Evolutionary conservation across 2,113 vertebrate genomes (phyloP).

Genomic region (Erinaceus europaeus): DNA sequence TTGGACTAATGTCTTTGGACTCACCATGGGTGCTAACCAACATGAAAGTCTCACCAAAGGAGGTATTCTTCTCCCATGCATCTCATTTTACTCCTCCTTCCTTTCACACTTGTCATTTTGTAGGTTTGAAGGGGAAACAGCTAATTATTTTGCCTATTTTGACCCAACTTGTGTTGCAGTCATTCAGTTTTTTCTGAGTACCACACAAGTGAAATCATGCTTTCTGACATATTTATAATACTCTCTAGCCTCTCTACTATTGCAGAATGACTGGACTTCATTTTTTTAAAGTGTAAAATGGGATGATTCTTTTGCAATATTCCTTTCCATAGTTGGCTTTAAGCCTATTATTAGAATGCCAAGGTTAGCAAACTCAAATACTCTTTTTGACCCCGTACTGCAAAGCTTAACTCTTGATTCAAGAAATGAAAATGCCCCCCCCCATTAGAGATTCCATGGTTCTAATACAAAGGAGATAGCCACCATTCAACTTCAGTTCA

Average conservation of each 20-base stretch:
- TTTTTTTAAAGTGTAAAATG: background rate
- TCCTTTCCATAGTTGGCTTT: background rate
- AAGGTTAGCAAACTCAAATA: background rate
- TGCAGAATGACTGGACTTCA: too few relatives aligned
- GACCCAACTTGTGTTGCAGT: background rate
- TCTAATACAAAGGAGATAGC: background rate
- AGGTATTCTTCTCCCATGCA: background rate
- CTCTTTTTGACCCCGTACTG: too few relatives aligned
- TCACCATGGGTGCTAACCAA: fast-evolving
- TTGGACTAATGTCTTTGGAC: background rate
- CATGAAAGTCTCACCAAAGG: background rate
- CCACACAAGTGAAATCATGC: background rate
- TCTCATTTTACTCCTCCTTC: background rate
- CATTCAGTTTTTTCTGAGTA: background rate
- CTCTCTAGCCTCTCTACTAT: too few relatives aligned
- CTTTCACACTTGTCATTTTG: background rate
- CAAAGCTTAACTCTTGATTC: background rate
- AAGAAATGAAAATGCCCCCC: background rate
- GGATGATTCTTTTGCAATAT: background rate
- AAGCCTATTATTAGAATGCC: background rate
- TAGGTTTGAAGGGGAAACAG: background rate
- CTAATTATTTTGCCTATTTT: background rate
- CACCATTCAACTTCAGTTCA: background rate
- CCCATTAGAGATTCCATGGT: too few relatives aligned
- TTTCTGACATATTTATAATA: too few relatives aligned